Conservation (phyloP, 2,888 invertebrate species). For the Neoascia interrupta region DNA sequence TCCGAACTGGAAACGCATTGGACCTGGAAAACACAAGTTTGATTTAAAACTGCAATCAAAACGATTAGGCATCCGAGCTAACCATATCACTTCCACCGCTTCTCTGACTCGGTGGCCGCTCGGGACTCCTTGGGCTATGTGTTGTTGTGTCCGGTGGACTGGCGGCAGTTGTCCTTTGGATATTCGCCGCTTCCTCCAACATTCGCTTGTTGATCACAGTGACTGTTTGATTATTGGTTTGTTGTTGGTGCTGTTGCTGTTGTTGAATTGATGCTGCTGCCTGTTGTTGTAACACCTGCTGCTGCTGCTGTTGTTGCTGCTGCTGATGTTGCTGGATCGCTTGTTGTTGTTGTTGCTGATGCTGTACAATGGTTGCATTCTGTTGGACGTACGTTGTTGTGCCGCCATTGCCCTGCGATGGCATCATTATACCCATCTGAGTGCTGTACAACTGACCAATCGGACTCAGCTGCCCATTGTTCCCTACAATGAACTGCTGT, state of each 20-base stretch:
- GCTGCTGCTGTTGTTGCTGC: conserved; percentile 70
- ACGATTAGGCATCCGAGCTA: neutral
- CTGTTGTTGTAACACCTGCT: conserved; percentile 84
- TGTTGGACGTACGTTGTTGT: conserved; percentile 90
- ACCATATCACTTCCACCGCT: conserved; percentile 80
- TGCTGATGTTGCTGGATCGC: conserved; percentile 78
- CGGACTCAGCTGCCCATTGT: conserved; percentile 89
- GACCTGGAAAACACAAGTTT: conserved; percentile 82
- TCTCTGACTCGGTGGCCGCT: conserved; percentile 78
- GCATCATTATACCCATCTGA: conserved; percentile 79
- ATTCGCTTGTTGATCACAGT: conserved; percentile 72
- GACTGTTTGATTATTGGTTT: conserved; percentile 70
- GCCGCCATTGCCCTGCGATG: conserved; percentile 77
- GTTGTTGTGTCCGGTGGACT: conserved; percentile 93
- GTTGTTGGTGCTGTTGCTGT: conserved; percentile 71
- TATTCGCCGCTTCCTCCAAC: conserved; percentile 72
- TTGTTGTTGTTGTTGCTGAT: conserved; percentile 85
- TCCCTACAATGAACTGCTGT: conserved; percentile 87
- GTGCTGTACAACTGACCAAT: conserved; percentile 80
- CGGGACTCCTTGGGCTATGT: conserved; percentile 87
- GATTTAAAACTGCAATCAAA: neutral
- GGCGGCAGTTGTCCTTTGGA: conserved; percentile 79
- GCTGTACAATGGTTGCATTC: conserved; percentile 91
- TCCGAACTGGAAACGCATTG: conserved; percentile 94
- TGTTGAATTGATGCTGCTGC: conserved; percentile 80